phyloP scores from a whole-genome alignment of 2,888 invertebrate species.

The Melikaiella ostensackeni region DNA sequence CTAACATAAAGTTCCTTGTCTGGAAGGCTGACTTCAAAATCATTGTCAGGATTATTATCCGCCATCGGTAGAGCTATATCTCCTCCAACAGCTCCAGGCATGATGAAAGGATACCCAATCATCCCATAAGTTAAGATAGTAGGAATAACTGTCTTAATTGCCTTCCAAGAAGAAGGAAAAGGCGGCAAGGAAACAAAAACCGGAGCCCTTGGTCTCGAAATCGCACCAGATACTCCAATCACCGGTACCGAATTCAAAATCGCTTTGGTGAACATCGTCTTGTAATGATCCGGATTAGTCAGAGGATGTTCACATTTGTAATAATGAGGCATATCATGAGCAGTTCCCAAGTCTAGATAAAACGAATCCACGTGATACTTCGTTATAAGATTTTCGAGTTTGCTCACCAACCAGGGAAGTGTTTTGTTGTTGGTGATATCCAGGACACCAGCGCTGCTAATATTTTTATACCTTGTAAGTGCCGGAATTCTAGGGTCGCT shows the following conservation, averaged over 20 bases:
- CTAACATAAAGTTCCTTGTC: conserved; percentile 89
- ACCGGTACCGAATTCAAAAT: conserved; percentile 82
- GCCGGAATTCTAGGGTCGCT: conserved; percentile 90
- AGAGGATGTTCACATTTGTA: conserved; percentile 87
- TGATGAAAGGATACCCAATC: conserved; percentile 94
- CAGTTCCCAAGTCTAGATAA: conserved; percentile 89
- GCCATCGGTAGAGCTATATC: conserved; percentile 85
- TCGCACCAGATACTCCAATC: conserved; percentile 91
- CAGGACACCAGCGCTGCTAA: conserved; percentile 89
- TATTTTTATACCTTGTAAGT: conserved; percentile 87
- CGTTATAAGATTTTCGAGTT: conserved; percentile 84
- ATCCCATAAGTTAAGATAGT: conserved; percentile 92
- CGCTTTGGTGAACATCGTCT: conserved; percentile 83
- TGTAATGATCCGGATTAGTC: conserved; percentile 90
- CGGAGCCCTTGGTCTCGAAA: conserved; percentile 89
- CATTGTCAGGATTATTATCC: conserved; percentile 85
- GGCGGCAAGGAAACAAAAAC: conserved; percentile 92
- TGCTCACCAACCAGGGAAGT: conserved; percentile 87
- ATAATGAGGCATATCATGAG: conserved; percentile 91
- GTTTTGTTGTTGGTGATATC: conserved; percentile 92
- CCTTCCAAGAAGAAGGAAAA: conserved; percentile 93
- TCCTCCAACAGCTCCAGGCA: conserved; percentile 96
- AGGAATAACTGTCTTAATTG: conserved; percentile 89
- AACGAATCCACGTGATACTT: conserved; percentile 91
- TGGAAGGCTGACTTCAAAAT: conserved; percentile 86